Base-by-base conservation (phyloP, 1,140 invertebrate species). In the Drosophila punjabiensis region DNA sequence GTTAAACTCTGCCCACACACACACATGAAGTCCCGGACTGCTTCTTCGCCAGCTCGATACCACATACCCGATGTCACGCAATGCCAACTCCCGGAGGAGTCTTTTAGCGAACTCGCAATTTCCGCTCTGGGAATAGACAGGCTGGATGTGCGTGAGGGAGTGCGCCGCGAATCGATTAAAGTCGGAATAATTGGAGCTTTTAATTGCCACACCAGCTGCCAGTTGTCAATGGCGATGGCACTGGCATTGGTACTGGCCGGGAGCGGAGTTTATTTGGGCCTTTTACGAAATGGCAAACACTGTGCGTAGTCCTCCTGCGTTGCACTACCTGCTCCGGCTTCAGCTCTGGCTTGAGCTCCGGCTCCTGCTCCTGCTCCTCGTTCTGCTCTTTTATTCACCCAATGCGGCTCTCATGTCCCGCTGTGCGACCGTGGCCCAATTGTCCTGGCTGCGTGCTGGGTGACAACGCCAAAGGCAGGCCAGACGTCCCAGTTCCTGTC, bases 171-270 rank as follows among this genome's bases (percentile, higher is more conserved):
- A 90, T 89, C 85, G 85, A 89, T 89, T 85, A 79, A 79, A 85
- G 81, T 79, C 55, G 45, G 68, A 82, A 85, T 82, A 76, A 85
- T 90, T 84, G 78, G 82, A 53, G 45, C 75, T 73, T 90, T 89
- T 90, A 85, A 90, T 88, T 85, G 85, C 74, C 67, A 65, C 69
- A 53, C 52, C 82, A 69, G 62, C 47, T 79, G 80, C 20, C 84
- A 67, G 43, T 47, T 73, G 73, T 55, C 65, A 65, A 41, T 53
- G 70, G 59, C 50, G 37, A 24, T 62, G 56, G 39, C 56, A 39
- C 11, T 45, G 63, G 32, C 45, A 32, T 4, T 56, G 61, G 16
- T 41, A 33, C 18, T 37, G 35, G 52, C 53, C 55, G 35, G 35
- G 35, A 70, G 69, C 50, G 32, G 30, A 37, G 47, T 60, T 74